phyloP scores from a whole-genome alignment of 2,797 vertebrate species.

The Lutra lutra region DNA sequence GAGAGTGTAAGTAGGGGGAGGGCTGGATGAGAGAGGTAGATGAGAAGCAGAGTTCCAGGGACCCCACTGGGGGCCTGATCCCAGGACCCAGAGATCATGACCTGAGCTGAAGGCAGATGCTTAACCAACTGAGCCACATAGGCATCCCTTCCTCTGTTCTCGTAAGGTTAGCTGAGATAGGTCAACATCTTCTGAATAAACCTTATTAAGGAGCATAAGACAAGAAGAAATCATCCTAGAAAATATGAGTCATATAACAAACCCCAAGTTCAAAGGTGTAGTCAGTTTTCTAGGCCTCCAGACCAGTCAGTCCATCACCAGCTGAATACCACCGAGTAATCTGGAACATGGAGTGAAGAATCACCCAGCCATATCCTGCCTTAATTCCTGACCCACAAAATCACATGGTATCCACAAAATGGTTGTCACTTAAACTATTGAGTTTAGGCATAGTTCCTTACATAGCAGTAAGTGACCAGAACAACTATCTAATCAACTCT shows the following conservation, averaged over 20 bases:
- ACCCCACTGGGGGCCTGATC: not conserved
- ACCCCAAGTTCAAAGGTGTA: not conserved
- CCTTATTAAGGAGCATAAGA: not conserved
- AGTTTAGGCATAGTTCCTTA: not conserved
- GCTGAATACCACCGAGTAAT: not conserved
- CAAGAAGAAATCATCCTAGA: not conserved
- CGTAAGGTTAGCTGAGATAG: not conserved
- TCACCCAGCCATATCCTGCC: not conserved
- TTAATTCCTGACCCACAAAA: not conserved
- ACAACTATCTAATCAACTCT: not conserved
- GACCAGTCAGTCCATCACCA: not conserved
- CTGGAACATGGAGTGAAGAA: not conserved
- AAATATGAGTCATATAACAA: not conserved
- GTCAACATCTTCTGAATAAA: not conserved
- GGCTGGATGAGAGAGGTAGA: not conserved
- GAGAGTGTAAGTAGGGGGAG: not conserved
- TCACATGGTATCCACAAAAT: not conserved
- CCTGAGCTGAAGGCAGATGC: not conserved
- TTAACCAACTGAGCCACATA: not conserved
- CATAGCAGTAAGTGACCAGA: not conserved
- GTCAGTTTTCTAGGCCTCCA: not conserved
- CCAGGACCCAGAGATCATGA: not conserved
- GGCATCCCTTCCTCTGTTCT: not conserved
- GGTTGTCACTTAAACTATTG: not conserved
- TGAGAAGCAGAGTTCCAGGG: not conserved